phyloP scores from a whole-genome alignment of 2,888 invertebrate genomes.

The Pseudoips prasinana region DNA sequence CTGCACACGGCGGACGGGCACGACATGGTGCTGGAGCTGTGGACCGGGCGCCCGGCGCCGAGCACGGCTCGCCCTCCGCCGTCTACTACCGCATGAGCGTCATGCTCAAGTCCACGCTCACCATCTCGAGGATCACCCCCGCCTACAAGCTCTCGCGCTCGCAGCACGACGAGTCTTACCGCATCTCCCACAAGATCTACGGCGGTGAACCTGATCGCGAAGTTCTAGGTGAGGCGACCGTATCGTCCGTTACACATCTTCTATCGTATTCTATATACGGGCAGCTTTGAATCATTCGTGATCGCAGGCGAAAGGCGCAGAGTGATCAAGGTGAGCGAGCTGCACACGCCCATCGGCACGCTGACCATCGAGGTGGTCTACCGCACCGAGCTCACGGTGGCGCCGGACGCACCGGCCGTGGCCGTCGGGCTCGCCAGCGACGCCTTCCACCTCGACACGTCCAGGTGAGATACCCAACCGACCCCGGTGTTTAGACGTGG shows the following conservation, averaged over 20 bases:
- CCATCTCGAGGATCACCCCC: conserved; percentile 94
- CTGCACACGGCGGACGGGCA: conserved; percentile 92
- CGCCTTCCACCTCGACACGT: too few species aligned
- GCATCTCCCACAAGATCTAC: conserved; percentile 93
- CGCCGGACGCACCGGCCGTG: background rate
- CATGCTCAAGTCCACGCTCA: conserved; percentile 93
- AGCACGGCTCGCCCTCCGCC: conserved; percentile 87
- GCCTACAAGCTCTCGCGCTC: conserved; percentile 95
- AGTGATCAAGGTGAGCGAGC: conserved; percentile 90
- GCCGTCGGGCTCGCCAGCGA: background rate
- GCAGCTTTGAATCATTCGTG: too few species aligned
- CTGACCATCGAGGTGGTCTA: conserved; percentile 91
- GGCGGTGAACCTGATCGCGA: conserved; percentile 89
- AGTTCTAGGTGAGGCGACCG: too few species aligned
- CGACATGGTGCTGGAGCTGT: conserved; percentile 94
- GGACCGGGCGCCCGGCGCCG: conserved; percentile 88
- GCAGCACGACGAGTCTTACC: conserved; percentile 93
- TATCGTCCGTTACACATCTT: too few species aligned
- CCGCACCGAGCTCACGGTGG: conserved; percentile 92
- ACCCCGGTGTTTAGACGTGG: too few species aligned
- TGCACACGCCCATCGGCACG: conserved; percentile 93
- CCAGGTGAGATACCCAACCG: too few species aligned
- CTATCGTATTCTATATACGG: too few species aligned
- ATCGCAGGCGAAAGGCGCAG: conserved; percentile 91
- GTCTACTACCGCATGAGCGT: conserved; percentile 97